These are phyloP conservation scores for Osmoderma eremita DNA, from an alignment of 2,888 invertebrate genomes.

Conservation along the genomic window DNA sequence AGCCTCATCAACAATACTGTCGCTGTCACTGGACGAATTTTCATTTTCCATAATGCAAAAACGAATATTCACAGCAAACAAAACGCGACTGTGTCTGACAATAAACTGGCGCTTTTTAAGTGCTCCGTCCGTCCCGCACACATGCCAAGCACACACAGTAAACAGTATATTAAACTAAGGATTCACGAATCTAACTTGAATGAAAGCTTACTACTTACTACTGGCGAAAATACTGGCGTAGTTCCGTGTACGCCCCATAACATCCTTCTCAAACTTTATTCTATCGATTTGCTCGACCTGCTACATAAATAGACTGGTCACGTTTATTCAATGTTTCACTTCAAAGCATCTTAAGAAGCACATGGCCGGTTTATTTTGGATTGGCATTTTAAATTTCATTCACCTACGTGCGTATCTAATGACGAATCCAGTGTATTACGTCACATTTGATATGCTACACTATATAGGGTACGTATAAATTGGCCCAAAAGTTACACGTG, in stretches of 20 bases:
- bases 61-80: constrained; percentile 5
- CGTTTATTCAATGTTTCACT: constrained; percentile 6
- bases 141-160: constrained; percentile 8
- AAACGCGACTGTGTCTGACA: not conserved
- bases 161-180: constrained; percentile 16
- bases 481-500: too few species aligned
- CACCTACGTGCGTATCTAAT: not conserved
- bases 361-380: constrained; percentile 17
- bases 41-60: constrained; percentile 35
- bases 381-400: constrained; percentile 17
- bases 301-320: constrained; percentile 28
- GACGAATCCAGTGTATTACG: not conserved
- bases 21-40: constrained; percentile 44
- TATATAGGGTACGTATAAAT: too few species aligned
- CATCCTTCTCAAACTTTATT: constrained; percentile 16
- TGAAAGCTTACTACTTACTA: constrained; percentile 18
- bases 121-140: not conserved
- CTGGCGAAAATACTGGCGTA: constrained; percentile 5
- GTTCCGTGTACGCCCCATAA: not conserved
- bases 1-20: constrained; percentile 43
- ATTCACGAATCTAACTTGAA: constrained; percentile 3
- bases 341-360: constrained; percentile 11
- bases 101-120: constrained; percentile 24
- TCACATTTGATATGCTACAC: not conserved
- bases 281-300: constrained; percentile 9